Conservation (phyloP, 1,140 invertebrate genomes). For the Zaprionus capensis region DNA sequence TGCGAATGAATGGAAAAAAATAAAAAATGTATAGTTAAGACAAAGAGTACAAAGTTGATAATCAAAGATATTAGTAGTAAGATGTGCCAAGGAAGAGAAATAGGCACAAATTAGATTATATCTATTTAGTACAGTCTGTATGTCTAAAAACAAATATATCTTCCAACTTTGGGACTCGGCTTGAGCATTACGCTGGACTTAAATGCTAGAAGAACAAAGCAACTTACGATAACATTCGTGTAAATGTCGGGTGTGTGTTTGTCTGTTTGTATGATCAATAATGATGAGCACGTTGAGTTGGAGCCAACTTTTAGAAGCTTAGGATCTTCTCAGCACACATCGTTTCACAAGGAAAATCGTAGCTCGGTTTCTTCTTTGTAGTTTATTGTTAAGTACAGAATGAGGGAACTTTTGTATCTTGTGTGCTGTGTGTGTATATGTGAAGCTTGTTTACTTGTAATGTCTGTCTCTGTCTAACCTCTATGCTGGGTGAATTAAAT, state of each 20-base stretch:
- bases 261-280: slow-evolving; percentile 7
- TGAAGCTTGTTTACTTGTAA: slow-evolving; percentile 31
- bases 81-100: background rate
- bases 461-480: slow-evolving; percentile 48
- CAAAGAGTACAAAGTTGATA: slow-evolving; percentile 9
- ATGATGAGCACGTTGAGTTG: background rate
- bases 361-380: slow-evolving; percentile 15
- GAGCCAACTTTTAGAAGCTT: background rate
- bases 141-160: slow-evolving; percentile 7
- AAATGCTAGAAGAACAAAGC: slow-evolving; percentile 29
- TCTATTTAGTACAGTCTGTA: slow-evolving; percentile 20
- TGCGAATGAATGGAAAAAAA: slow-evolving; percentile 21
- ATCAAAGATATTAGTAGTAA: slow-evolving; percentile 26
- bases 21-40: slow-evolving; percentile 6
- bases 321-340: slow-evolving; percentile 15
- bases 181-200: slow-evolving; percentile 35
- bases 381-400: slow-evolving; percentile 60
- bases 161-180: slow-evolving; percentile 15
- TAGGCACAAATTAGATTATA: slow-evolving; percentile 20
- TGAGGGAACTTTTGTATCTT: background rate
- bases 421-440: slow-evolving; percentile 36
- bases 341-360: slow-evolving; percentile 31
- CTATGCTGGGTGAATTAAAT: slow-evolving; percentile 76
- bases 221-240: slow-evolving; percentile 13
- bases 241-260: background rate